Base-by-base conservation (phyloP, 1,140 invertebrate genomes). In the Danaus melanippus region DNA sequence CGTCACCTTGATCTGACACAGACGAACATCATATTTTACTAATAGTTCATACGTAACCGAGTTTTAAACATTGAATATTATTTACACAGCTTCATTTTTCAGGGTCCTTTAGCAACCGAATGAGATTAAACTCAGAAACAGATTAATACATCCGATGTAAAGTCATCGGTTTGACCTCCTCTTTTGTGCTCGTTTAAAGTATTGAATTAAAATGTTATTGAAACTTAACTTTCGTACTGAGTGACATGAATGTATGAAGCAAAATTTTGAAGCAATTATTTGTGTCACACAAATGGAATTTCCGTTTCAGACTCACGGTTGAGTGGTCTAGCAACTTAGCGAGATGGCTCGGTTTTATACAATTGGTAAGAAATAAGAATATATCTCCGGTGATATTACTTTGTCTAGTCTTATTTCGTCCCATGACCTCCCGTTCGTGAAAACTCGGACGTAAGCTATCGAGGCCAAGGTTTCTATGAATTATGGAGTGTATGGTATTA, bases 401-500 rank as follows among this genome's bases (percentile, higher is more conserved):
- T 53, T 50, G 50, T 57, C 54, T 63, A 49, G 53, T 52, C 52
- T 50, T 47, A 57, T 54, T 64, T 56, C 47, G 42, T 58, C 57
- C 46, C 49, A 51, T 49, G 52, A 53, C 49, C 62, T 66, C 64
- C 60, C 48, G 53, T 65, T 56, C 53, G 58, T 58, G 61, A 62
- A 62, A 58, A 60, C 54, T 59, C 54, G 67, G 62, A 66, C 66
- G 58, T 62, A 62, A 66, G 69, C 58, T 71, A 83, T 80, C 71
- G 74, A 65, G 83, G 83, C 80, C 83, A 84, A 86, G 83, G 80
- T 69, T 71, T 67, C 71, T 71, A 84, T 86, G 80, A 86, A 84
- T 86, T 86, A 86, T 84, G 80, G 78, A 86, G 70, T 78, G 76
- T 81, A 86, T 86, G 79, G 75, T 79, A 79, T 84, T 84, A 82